Conservation (phyloP, 2,888 invertebrate species). For the Alcis repandata region DNA sequence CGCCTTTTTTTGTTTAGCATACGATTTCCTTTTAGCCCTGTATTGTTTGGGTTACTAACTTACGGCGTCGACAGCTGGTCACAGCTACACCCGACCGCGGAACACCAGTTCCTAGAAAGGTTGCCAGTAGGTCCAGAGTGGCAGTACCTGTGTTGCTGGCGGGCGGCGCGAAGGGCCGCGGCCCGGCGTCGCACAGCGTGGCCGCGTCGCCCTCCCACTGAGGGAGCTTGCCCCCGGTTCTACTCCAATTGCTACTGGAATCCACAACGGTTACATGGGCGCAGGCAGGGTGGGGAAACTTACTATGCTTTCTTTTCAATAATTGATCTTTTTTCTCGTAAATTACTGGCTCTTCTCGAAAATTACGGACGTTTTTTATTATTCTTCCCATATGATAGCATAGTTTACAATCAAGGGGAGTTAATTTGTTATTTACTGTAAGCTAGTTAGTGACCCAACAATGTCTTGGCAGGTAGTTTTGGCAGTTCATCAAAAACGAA, state of each 20-base stretch:
- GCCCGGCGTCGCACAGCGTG: slow-evolving; percentile 72
- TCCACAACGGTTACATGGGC: slow-evolving; percentile 52
- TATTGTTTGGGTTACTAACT: too few species aligned
- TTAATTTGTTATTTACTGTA: slow-evolving; percentile 20
- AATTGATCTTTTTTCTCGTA: background rate
- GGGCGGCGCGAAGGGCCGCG: slow-evolving; percentile 68
- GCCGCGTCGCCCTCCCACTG: slow-evolving; percentile 82
- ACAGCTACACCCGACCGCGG: background rate
- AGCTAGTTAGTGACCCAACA: slow-evolving; percentile 13
- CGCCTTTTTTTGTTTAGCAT: too few species aligned
- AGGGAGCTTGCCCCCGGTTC: slow-evolving; percentile 73
- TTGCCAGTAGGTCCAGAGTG: background rate
- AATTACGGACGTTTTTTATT: background rate
- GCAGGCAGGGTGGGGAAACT: slow-evolving; percentile 24
- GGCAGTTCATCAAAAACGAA: too few species aligned
- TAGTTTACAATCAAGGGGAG: background rate
- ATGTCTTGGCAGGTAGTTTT: too few species aligned
- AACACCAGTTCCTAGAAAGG: background rate
- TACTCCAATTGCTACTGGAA: slow-evolving; percentile 85
- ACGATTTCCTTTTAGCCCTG: too few species aligned
- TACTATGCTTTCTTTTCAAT: too few species aligned
- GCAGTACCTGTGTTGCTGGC: slow-evolving; percentile 68
- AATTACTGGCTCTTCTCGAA: background rate
- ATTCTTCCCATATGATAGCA: background rate
- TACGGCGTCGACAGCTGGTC: background rate